Evolutionary conservation across 1,140 invertebrate species (phyloP), one percentile per base, ranked within the genome.

Genomic region (Agraylea sexmaculata): DNA sequence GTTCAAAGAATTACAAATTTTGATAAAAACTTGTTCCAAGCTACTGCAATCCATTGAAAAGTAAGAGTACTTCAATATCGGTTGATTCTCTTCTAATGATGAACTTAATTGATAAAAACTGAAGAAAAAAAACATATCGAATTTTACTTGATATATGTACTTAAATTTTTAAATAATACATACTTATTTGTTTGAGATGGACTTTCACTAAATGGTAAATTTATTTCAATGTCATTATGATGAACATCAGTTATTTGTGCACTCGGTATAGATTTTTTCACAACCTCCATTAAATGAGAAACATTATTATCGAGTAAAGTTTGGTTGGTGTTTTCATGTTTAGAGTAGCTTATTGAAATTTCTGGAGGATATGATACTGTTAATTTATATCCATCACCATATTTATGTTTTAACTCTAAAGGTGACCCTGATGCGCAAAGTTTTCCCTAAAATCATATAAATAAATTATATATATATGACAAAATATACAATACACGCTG

Each of bases 331-430:
- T n/a, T n/a, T n/a, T n/a, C n/a, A n/a, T n/a, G n/a, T n/a, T n/a
- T n/a, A n/a, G n/a, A n/a, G n/a, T n/a, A n/a, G n/a, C n/a, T n/a
- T n/a, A n/a, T n/a, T n/a, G n/a, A n/a, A n/a, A 50, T 43, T 18
- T 36, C 31, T 16, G 42, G 45, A 40, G 60, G 54, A 43, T 62
- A 75, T 46, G 64, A 67, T 2, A 71, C 61, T 3, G 70, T 74
- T 12, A 83, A 58, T 40, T 74, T 80, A 59, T 87, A 90, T 0
- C 85, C 85, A 40, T 75, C 70, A 21, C 84, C 83, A 53, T 85
- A 81, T 51, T 79, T 78, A 43, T 69, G 72, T 53, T 85, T 85
- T 25, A 87, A 60, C 42, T 78, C 75, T 42, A 83, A 72, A 2
- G 76, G 72, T 1, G 78, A 76, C 1, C 80, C 79, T 0, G 62